These are phyloP conservation scores for Amazonetta brasiliensis DNA, from an alignment of 2,797 vertebrate species.

Conservation along the genomic window DNA sequence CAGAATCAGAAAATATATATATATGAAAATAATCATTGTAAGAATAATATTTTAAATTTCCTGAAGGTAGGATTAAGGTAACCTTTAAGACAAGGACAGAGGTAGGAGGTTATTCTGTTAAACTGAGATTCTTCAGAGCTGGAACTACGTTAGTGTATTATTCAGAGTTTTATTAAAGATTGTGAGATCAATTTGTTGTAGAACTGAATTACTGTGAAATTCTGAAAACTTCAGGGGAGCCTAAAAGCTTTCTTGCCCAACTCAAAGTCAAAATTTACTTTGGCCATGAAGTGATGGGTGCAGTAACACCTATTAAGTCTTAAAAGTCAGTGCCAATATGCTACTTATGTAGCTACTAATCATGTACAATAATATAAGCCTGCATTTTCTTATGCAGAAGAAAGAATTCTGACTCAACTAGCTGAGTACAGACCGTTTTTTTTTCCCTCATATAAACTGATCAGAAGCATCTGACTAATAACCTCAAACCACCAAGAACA, in stretches of 20 bases:
- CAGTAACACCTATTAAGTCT: neutral
- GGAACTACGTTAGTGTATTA: neutral
- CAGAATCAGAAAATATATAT: neutral
- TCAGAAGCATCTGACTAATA: neutral
- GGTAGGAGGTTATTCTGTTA: neutral
- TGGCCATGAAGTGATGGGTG: neutral
- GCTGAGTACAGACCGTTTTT: neutral
- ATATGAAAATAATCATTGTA: neutral
- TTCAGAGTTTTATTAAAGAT: neutral
- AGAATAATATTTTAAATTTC: neutral
- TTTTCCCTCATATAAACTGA: neutral
- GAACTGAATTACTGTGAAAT: neutral
- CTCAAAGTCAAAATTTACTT: neutral
- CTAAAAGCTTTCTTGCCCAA: neutral
- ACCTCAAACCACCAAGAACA: neutral
- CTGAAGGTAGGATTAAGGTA: neutral
- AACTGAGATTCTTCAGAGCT: neutral
- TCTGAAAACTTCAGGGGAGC: neutral
- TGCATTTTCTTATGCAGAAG: neutral
- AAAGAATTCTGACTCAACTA: neutral
- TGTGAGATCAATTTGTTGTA: neutral
- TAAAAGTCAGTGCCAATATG: neutral
- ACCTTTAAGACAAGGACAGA: neutral
- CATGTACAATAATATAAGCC: neutral
- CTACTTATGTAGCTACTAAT: neutral